Evolutionary conservation across 2,113 vertebrate species (phyloP), one percentile per base, ranked within the genome.

Genomic region (Nicator chloris): DNA sequence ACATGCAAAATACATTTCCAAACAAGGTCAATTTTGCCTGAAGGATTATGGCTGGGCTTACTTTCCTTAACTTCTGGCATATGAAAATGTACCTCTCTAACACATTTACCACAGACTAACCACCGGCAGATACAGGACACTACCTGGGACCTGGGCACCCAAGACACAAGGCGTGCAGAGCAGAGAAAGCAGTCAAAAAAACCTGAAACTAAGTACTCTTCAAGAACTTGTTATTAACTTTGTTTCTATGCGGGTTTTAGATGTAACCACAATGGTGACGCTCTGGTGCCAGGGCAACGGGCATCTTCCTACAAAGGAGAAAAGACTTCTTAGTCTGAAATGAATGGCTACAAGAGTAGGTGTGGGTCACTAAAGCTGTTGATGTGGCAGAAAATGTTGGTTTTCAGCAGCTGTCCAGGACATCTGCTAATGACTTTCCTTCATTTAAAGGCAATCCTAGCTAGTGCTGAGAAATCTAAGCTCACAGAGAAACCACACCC

Each of bases 111-210:
- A 68, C 39, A 75, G 45, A 54, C 56, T 42, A 53, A 40, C 39
- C 53, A 42, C 30, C 54, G 73, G 45, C 51, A 85, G 64, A 57
- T 37, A 53, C 0, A 79, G 35, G 39, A 78, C 39, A 39, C 33
- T 64, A 45, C 35, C 35, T 51, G 44, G 44, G 57, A 75, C 11
- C 27, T 13, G 16, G 37, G 28, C 35, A 82, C 18, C 12, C 40
- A 39, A 61, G 44, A 59, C 5, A 35, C 0, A 44, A 72, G 49
- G 66, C 47, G 39, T 0, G 0, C 11, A 60, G 51, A 70, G 39
- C 31, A 57, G 37, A 65, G 72, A 69, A 93, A 78, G 20, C 64
- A 65, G 70, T 65, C 39, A 47, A 28, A 65, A 81, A 91, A 65
- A 30, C 37, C 40, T 57, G 45, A 73, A 91, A 70, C 45, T 53